phyloP scores from a whole-genome alignment of 37 sponge, comb jelly and placozoan species.

The Dysidea cf. avara region DNA sequence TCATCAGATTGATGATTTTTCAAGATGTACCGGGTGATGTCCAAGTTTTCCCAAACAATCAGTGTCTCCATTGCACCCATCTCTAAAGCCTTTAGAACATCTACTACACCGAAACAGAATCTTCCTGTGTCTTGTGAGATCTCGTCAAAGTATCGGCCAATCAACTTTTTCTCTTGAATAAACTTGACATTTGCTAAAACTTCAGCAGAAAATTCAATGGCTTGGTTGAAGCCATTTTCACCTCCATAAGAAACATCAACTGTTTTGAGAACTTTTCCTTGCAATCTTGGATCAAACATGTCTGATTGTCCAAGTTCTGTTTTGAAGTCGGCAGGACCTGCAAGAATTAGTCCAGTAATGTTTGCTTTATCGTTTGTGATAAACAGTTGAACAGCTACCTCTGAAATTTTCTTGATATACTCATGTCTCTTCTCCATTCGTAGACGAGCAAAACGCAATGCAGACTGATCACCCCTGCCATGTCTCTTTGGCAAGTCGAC shows the following conservation, averaged over 20 bases:
- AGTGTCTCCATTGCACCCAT: constrained; percentile 97
- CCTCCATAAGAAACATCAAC: constrained; percentile 99
- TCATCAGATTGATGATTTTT: constrained; percentile 89
- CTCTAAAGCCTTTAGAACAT: constrained; percentile 90
- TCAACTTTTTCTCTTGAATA: constrained; percentile 99
- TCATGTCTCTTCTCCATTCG: constrained; percentile 98
- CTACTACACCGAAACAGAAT: constrained; percentile 94
- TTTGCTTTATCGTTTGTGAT: constrained; percentile 91
- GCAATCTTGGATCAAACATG: constrained; percentile 96
- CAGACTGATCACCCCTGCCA: constrained; percentile 97
- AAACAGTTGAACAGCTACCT: constrained; percentile 92
- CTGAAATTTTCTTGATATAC: constrained; percentile 95
- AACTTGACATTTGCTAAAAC: constrained; percentile 97
- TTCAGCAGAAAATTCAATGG: constrained; percentile 94
- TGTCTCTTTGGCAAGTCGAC: constrained; percentile 99
- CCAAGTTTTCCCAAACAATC: constrained; percentile 98
- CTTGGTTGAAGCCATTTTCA: constrained; percentile 99
- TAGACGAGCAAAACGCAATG: constrained; percentile 96
- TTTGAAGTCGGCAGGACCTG: constrained; percentile 99
- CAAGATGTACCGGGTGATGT: constrained; percentile 76
- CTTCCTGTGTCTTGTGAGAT: constrained; percentile 98
- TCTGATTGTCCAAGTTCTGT: constrained; percentile 97
- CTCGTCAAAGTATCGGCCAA: constrained; percentile 97
- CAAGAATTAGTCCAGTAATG: constrained; percentile 92
- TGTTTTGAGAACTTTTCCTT: constrained; percentile 85